Base-by-base conservation (phyloP, 2,797 vertebrate species). In the Phataginus tetradactyla region DNA sequence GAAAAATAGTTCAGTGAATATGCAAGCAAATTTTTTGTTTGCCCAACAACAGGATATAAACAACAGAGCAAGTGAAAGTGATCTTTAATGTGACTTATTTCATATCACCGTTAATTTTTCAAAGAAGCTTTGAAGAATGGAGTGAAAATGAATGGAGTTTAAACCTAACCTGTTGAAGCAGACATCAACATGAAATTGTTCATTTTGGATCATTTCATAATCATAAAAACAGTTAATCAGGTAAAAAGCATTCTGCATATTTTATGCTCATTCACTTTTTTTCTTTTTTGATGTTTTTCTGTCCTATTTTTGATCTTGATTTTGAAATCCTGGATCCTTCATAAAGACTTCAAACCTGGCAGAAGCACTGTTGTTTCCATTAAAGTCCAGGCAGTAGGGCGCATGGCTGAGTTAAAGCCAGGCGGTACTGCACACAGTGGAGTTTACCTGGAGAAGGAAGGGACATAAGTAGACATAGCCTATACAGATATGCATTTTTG, bases 401-500 rank as follows among this genome's bases (percentile, higher is more conserved):
- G 11, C n/a, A 45, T 45, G 45, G 45, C 45, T 12, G 45, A 45
- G 45, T 45, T 45, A 32, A 68, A 34, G 61, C 34, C 21, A 37
- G 32, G 12, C 10, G 4, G 14, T 53, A 4, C 4, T 64, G 12
- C 32, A 14, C n/a, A 45, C 45, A 45, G 45, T 45, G 45, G 45
- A 45, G 11, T 45, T 45, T 45, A 11, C 45, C 69, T 49, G 4
- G 7, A 51, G 2, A 17, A 20, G 42, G n/a, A 27, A 15, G 17
- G 29, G 34, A 17, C 12, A 0, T 20, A 57, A 29, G 25, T 21
- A 12, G 3, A 32, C 1, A 17, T 0, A 45, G 18, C 15, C n/a
- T 9, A 6, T 51, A 3, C 32, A 20, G 1, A 11, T 8, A 7
- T 17, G 4, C 1, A 1, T 12, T 18, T 20, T 14, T 15, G 32